These are phyloP conservation scores for Drosophila stalkeri DNA, from an alignment of 2,888 invertebrate species.

Conservation along the genomic window DNA sequence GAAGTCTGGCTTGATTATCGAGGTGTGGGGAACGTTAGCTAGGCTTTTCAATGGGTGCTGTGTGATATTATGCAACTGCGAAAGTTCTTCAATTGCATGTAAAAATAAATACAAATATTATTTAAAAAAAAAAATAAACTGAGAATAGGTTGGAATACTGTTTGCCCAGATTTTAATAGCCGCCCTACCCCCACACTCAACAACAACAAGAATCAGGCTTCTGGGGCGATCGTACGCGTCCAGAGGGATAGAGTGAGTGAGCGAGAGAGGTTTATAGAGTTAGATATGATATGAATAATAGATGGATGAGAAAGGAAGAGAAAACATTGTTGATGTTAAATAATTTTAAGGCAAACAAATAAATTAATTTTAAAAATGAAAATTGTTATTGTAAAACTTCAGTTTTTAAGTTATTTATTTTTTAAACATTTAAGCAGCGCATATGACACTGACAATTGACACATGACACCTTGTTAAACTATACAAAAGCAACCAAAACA, in stretches of 20 bases:
- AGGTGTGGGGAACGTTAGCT: not conserved
- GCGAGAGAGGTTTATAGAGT: not conserved
- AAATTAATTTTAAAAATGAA: conserved; percentile 68
- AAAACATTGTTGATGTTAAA: conserved; percentile 77
- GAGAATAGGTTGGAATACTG: conserved; percentile 25
- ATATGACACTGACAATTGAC: conserved; percentile 60
- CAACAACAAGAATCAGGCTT: conserved; percentile 3
- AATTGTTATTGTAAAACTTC: conserved; percentile 77
- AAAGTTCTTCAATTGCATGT: conserved; percentile 32
- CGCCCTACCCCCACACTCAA: not conserved
- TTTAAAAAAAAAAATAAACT: not conserved
- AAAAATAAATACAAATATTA: conserved; percentile 19
- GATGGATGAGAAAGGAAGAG: conserved; percentile 29
- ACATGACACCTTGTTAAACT: conserved; percentile 66
- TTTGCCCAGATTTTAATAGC: conserved; percentile 29
- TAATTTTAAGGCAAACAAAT: conserved; percentile 71
- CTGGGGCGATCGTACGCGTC: not conserved
- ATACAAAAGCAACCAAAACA: conserved; percentile 47
- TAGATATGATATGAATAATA: conserved; percentile 33
- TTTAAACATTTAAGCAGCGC: conserved; percentile 74
- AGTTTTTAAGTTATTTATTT: conserved; percentile 78
- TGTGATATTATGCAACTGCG: conserved; percentile 47
- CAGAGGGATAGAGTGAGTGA: not conserved
- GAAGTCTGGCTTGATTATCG: not conserved
- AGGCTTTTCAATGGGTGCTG: conserved; percentile 37